Evolutionary conservation across 2,113 vertebrate species (phyloP).

Genomic region (Dendropsophus ebraccatus): DNA sequence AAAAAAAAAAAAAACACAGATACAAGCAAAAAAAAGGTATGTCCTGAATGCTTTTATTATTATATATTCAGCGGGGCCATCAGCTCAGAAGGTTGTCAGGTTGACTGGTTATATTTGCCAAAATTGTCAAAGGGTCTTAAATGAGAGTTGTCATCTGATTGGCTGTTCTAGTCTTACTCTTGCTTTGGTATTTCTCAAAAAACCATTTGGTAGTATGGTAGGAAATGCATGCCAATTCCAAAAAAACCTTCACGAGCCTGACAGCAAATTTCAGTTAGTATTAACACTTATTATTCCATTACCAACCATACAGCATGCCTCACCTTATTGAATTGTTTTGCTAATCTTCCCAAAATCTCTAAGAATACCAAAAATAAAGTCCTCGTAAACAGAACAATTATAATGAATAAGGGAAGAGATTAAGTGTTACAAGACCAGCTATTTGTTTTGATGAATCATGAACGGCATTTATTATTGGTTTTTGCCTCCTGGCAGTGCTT

Average conservation of each 20-base stretch:
- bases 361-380: constrained; percentile 26
- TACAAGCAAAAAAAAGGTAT: too few relatives aligned
- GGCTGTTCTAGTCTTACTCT: not conserved
- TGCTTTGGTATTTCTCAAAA: not conserved
- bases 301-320: constrained; percentile 15
- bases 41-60: too few relatives aligned
- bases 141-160: not conserved
- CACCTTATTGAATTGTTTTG: constrained; percentile 52
- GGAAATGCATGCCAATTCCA: constrained; percentile 28
- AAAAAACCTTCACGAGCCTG: constrained; percentile 29
- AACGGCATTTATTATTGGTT: not conserved
- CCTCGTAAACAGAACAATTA: constrained; percentile 21
- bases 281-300: constrained; percentile 53
- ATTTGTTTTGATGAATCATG: not conserved
- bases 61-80: too few relatives aligned
- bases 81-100: too few relatives aligned
- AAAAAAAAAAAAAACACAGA: too few relatives aligned
- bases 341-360: constrained; percentile 25
- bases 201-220: not conserved
- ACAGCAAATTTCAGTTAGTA: constrained; percentile 9
- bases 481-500: not conserved
- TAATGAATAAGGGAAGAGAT: constrained; percentile 10
- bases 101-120: not conserved
- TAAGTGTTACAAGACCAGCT: constrained; percentile 8
- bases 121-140: not conserved